Conservation (phyloP, 2,113 vertebrate species). For the Callipepla californica region DNA sequence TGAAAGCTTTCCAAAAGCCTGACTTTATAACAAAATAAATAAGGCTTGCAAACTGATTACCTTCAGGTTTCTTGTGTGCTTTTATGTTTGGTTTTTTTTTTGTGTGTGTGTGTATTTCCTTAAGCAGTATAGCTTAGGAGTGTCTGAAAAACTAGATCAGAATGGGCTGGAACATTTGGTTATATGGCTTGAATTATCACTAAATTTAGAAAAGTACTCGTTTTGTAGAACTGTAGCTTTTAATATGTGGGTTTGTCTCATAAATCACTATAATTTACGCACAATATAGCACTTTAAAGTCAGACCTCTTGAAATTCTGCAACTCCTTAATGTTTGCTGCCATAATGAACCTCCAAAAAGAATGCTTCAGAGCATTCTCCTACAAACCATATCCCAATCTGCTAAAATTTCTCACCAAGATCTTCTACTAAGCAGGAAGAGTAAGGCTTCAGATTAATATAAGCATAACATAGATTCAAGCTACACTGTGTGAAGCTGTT, state of each 20-base stretch:
- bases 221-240: neutral
- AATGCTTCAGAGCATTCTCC: neutral
- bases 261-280: neutral
- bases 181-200: conserved; percentile 27
- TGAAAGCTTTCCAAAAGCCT: conserved; percentile 57
- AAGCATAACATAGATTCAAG: neutral
- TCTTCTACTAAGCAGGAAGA: neutral
- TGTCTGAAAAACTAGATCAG: conserved; percentile 48
- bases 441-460: neutral
- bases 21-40: conserved; percentile 43
- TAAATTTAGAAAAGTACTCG: neutral
- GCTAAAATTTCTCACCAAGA: neutral
- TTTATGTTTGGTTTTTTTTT: neutral
- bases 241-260: neutral
- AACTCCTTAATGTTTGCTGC: neutral
- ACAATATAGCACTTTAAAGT: neutral
- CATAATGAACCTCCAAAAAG: neutral
- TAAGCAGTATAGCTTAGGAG: conserved; percentile 15
- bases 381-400: neutral
- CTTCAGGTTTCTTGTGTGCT: neutral
- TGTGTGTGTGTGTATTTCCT: neutral
- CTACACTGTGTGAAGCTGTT: neutral
- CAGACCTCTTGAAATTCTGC: neutral
- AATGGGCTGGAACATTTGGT: neutral
- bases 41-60: conserved; percentile 7